Base-by-base conservation (phyloP, 2,113 vertebrate species). In the Lanius ludovicianus region DNA sequence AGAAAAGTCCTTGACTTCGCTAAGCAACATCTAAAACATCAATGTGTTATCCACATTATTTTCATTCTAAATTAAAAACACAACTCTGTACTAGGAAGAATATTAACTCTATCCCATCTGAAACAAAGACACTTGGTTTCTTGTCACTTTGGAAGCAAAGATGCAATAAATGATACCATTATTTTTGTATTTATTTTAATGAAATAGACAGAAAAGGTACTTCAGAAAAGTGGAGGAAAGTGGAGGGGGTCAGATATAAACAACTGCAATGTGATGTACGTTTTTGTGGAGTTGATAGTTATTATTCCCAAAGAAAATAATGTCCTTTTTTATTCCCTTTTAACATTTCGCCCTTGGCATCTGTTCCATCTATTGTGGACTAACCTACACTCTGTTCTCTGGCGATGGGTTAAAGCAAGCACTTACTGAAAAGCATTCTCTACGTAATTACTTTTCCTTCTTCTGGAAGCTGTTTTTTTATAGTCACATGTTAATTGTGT, bases 401-500 rank as follows among this genome's bases (percentile, higher is more conserved):
- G 97, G 97, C 82, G 96, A 98, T 97, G 97, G 98, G 98, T 97
- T 98, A 98, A 97, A 97, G 98, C 91, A 81, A 98, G 98, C 98
- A 97, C 97, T 98, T 98, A 98, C 87, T 98, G 98, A 98, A 98
- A 98, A 98, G 98, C 98, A 97, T 98, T 98, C 98, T 98, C 97
- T 97, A 97, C 97, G 98, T 98, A 98, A 98, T 98, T 98, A 98
- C 98, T 98, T 98, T 98, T 98, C 97, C 98, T 98, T 98, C 98
- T 98, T 98, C 98, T 98, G 97, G 97, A 98, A 98, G 98, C 98
- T 98, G 96, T 98, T 98, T 98, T 98, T 98, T 98, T 96, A 97
- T 98, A 98, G 98, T 98, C 98, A 98, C 98, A 98, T 98, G 98
- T 98, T 98, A 98, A 98, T 98, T 98, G 98, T 98, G 97, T 98